Percentiles rank a stretch among this genome's conserved stretches.
These are phyloP conservation scores for Pipistrellus nathusii DNA, from an alignment of 2,797 vertebrate genomes.

Conservation along the genomic window DNA sequence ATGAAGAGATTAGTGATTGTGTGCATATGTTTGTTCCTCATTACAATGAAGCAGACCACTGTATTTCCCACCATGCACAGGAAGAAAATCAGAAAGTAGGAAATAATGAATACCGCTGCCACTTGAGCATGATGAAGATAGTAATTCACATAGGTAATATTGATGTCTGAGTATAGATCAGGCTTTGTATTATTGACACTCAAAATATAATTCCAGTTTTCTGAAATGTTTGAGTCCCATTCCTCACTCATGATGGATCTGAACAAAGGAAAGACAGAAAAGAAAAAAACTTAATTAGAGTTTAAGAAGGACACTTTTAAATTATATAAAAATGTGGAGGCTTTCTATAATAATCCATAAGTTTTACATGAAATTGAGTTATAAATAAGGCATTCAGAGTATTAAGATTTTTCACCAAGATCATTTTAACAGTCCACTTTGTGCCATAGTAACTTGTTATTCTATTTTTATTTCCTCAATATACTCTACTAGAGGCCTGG, in stretches of 20 bases:
- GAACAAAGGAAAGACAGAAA: conserved; percentile 60
- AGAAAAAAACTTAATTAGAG: conserved; percentile 4
- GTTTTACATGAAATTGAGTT: background rate
- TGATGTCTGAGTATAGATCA: conserved; percentile 81
- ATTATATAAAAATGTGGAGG: background rate
- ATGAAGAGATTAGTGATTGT: conserved; percentile 97
- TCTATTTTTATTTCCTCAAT: background rate
- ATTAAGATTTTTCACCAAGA: conserved; percentile 26
- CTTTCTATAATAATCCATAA: background rate
- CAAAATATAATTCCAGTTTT: conserved; percentile 84
- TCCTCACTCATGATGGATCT: conserved; percentile 88
- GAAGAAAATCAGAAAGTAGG: conserved; percentile 95
- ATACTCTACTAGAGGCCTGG: background rate
- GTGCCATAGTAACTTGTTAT: background rate
- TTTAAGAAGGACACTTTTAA: background rate
- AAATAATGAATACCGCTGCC: conserved; percentile 91
- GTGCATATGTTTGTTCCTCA: conserved; percentile 92
- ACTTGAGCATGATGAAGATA: conserved; percentile 93
- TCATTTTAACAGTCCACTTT: background rate
- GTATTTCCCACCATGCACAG: conserved; percentile 95
- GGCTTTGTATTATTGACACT: conserved; percentile 77
- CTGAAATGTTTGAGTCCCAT: conserved; percentile 86
- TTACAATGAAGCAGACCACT: conserved; percentile 93
- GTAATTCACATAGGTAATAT: conserved; percentile 93
- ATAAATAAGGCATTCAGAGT: background rate